Evolutionary conservation across 2,888 invertebrate genomes (phyloP).

Genomic region (Torymus auratus): DNA sequence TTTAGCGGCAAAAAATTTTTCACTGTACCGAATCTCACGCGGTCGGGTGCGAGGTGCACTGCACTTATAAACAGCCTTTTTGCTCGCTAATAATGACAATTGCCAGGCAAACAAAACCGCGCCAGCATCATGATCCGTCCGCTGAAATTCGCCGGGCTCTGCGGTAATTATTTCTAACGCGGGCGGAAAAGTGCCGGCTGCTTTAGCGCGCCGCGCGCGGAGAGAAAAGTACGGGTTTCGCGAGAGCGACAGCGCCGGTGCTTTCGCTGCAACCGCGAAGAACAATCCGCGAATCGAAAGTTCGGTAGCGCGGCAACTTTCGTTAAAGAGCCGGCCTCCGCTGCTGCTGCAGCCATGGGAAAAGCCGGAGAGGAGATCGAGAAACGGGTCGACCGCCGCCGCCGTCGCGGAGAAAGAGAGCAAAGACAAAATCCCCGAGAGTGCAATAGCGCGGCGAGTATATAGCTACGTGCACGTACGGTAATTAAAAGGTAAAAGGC

Average conservation of each 20-base stretch:
- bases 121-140: no score
- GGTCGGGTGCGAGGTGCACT: no score
- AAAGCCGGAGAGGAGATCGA: conserved; percentile 26
- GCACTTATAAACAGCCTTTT: no score
- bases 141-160: background rate
- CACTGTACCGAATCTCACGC: no score
- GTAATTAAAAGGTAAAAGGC: conserved; percentile 50
- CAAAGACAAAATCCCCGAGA: conserved; percentile 7
- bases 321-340: conserved; percentile 41
- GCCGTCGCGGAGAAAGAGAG: conserved; percentile 15
- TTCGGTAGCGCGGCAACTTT: conserved; percentile 44
- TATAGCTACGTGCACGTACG: background rate
- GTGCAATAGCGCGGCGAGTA: no score
- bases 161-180: background rate
- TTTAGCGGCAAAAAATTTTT: no score
- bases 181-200: background rate
- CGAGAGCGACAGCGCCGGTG: background rate
- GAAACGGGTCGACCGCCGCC: conserved; percentile 11
- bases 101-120: no score
- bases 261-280: conserved; percentile 22
- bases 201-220: conserved; percentile 22
- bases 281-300: conserved; percentile 56
- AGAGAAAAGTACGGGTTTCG: conserved; percentile 16
- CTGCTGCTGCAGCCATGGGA: conserved; percentile 16
- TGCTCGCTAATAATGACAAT: no score